Evolutionary conservation across 2,797 vertebrate genomes (phyloP).

Genomic region (Microctenopoma stevenorrisi): DNA sequence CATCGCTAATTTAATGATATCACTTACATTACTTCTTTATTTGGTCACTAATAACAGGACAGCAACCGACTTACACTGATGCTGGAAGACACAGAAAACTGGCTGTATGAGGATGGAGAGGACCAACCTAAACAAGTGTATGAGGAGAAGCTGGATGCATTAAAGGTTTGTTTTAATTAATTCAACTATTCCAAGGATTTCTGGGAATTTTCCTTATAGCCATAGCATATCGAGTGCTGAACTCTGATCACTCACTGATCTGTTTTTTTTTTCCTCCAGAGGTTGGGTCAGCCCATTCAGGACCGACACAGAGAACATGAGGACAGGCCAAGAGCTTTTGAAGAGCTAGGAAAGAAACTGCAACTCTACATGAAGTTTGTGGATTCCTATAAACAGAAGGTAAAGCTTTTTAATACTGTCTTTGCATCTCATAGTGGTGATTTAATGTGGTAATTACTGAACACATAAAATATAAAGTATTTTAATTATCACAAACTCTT

Average conservation of each 20-base stretch:
- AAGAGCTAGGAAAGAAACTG: slow-evolving; percentile 93
- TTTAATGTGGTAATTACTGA: slow-evolving; percentile 1
- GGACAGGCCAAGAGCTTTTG: slow-evolving; percentile 92
- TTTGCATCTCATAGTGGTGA: neutral
- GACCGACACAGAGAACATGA: slow-evolving; percentile 91
- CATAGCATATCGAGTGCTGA: neutral
- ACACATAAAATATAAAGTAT: neutral
- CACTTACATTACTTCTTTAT: neutral
- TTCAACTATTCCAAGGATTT: neutral
- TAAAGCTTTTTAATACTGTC: slow-evolving; percentile 54
- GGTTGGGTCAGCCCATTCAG: slow-evolving; percentile 92
- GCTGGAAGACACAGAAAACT: slow-evolving; percentile 94
- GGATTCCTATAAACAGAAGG: slow-evolving; percentile 93
- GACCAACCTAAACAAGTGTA: slow-evolving; percentile 94
- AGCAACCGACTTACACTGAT: slow-evolving; percentile 87
- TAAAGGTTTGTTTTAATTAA: slow-evolving; percentile 79
- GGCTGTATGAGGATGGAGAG: slow-evolving; percentile 97
- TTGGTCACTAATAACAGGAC: slow-evolving; percentile 79
- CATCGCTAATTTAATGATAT: slow-evolving; percentile 71
- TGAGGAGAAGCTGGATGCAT: slow-evolving; percentile 91
- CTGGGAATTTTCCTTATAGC: neutral
- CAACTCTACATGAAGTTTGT: slow-evolving; percentile 93
- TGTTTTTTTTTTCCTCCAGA: slow-evolving; percentile 73
- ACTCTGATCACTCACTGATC: neutral
- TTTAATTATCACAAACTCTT: slow-evolving; percentile 8